These are phyloP conservation scores for Drosophila nasuta DNA, from an alignment of 1,140 invertebrate genomes.

Conservation along the genomic window DNA sequence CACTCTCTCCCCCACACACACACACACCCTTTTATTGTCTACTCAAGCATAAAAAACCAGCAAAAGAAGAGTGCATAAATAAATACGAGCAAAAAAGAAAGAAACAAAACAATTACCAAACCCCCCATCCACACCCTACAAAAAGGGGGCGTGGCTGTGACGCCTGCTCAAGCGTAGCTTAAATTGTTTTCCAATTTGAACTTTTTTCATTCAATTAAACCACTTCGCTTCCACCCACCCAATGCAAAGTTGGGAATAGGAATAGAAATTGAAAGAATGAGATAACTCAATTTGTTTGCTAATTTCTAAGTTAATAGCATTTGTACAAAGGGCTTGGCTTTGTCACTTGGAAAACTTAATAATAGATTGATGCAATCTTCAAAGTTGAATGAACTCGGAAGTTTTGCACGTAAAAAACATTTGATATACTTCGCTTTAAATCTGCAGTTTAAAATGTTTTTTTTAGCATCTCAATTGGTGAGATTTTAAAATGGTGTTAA, in stretches of 20 bases:
- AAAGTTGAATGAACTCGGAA: constrained; percentile 14
- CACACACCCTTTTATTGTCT: constrained; percentile 6
- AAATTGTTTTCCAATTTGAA: constrained; percentile 45
- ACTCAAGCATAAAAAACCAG: constrained; percentile 48
- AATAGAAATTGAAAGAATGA: constrained; percentile 1
- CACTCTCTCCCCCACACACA: neutral
- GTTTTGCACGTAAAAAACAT: neutral
- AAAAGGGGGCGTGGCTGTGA: constrained; percentile 3
- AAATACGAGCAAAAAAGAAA: constrained; percentile 5
- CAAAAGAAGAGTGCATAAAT: constrained; percentile 6
- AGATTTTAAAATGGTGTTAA: too few relatives aligned
- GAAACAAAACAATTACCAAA: constrained; percentile 39
- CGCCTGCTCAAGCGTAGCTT: constrained; percentile 31
- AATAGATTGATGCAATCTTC: constrained; percentile 2
- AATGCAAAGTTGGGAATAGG: neutral
- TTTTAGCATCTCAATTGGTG: neutral
- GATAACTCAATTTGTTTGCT: constrained; percentile 54
- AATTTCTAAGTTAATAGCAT: constrained; percentile 43
- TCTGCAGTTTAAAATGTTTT: neutral
- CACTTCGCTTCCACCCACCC: neutral
- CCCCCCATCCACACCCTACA: constrained; percentile 13
- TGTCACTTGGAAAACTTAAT: constrained; percentile 2
- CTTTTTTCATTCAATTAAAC: constrained; percentile 64
- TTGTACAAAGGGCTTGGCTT: constrained; percentile 11
- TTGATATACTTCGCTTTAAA: neutral